Evolutionary conservation across 2,797 vertebrate species (phyloP), one percentile per base, ranked within the genome.

Genomic region (Lates japonicus): DNA sequence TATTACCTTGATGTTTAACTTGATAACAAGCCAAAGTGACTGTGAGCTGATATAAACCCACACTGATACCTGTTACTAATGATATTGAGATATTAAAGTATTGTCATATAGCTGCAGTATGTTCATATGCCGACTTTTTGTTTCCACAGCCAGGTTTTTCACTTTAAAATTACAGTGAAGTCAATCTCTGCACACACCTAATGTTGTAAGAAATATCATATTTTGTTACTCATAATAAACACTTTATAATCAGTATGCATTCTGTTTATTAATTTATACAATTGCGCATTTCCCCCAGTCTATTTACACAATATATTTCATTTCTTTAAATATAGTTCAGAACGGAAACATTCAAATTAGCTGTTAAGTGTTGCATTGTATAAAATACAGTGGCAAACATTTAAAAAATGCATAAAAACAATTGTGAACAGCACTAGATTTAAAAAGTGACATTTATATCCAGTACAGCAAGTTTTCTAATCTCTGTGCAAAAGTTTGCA

Each of bases 371-470:
- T 95, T 95, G 90, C 92, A 90, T 97, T 95, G 93, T 96, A 97
- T 96, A 97, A 97, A 97, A 96, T 95, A 96, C 95, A 95, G 96
- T 95, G 94, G 95, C 94, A 94, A 95, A 95, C 92, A 91, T 94
- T 94, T 89, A 94, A 94, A 94, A 96, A 96, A 95, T 93, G 94
- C 94, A 94, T 95, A 95, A 95, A 95, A 96, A 95, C 93, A 94
- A 94, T 94, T 93, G 93, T 94, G 90, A 96, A 94, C 94, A 93
- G 95, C 94, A 94, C 88, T 94, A 95, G 85, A 93, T 95, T 96
- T 94, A 94, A 96, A 96, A 95, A 95, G 93, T 94, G 94, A 94
- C 92, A 89, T 91, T 90, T 82, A 85, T 76, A 87, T 92, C 88
- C 85, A 90, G 88, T 95, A 93, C 94, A 94, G 95, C 91, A 87